Evolutionary conservation across 2,113 vertebrate genomes (phyloP).

Genomic region (Poeciliopsis occidentalis): DNA sequence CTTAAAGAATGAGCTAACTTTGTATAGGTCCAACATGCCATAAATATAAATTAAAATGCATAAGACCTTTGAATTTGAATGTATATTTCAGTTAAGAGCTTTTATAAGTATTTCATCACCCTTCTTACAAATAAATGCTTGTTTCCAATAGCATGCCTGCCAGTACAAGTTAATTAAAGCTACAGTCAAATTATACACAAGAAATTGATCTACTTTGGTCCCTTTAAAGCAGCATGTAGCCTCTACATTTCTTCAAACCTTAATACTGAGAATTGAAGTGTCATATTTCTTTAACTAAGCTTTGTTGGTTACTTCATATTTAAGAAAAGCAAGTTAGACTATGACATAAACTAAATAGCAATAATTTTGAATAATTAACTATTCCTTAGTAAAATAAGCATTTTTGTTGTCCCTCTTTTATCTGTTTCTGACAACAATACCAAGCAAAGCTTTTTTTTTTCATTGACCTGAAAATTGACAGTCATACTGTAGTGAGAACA

Average conservation of each 20-base stretch:
- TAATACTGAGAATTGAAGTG: conserved; percentile 25
- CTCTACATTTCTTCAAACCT: conserved; percentile 52
- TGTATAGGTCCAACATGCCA: not conserved
- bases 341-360: conserved; percentile 37
- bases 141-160: not conserved
- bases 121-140: not conserved
- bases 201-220: conserved; percentile 19
- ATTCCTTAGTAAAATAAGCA: conserved; percentile 19
- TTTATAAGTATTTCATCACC: no score
- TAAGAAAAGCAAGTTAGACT: conserved; percentile 37
- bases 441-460: conserved; percentile 21
- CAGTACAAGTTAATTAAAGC: conserved; percentile 19
- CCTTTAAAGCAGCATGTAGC: conserved; percentile 46
- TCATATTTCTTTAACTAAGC: conserved; percentile 36
- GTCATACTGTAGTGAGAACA: conserved; percentile 14
- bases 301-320: conserved; percentile 56
- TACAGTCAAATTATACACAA: conserved; percentile 19
- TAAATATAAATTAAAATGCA: not conserved
- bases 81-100: not conserved
- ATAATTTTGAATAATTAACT: conserved; percentile 54
- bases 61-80: not conserved
- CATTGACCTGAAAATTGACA: not conserved
- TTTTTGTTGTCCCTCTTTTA: conserved; percentile 10
- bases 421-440: conserved; percentile 37
- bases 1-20: not conserved